Evolutionary conservation across 2,888 invertebrate species (phyloP).

Genomic region (Drosophila helvetica): DNA sequence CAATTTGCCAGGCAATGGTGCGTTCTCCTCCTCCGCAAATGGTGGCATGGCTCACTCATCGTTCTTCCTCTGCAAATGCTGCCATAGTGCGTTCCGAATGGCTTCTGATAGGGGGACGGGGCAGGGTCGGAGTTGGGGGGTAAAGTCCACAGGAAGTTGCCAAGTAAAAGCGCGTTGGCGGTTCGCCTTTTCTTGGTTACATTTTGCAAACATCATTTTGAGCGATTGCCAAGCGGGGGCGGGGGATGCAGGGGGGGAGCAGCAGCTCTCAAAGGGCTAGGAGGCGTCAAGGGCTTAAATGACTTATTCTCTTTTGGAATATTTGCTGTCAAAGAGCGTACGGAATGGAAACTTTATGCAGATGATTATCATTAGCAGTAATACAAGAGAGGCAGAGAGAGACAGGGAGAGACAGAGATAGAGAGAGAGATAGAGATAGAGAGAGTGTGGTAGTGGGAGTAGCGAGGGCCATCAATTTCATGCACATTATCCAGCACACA

Average conservation of each 20-base stretch:
- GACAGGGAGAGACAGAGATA: too few relatives aligned
- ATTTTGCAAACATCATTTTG: constrained; percentile 70
- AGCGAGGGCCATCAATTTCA: background rate
- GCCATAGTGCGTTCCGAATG: background rate
- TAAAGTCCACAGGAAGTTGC: constrained; percentile 36
- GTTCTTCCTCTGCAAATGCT: background rate
- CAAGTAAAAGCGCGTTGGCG: constrained; percentile 48
- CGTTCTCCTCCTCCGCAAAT: constrained; percentile 17
- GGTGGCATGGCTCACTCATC: too few relatives aligned
- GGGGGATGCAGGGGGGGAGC: background rate
- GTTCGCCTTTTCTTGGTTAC: constrained; percentile 52
- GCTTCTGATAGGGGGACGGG: background rate
- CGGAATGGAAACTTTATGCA: background rate
- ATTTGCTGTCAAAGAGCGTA: background rate
- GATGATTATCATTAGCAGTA: background rate
- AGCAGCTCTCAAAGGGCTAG: background rate
- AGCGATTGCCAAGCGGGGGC: constrained; percentile 58
- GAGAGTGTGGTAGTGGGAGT: background rate
- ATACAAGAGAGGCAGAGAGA: too few relatives aligned
- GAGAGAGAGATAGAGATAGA: too few relatives aligned
- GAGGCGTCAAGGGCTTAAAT: constrained; percentile 23
- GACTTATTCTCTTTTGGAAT: constrained; percentile 16
- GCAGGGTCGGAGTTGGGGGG: background rate
- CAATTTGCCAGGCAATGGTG: constrained; percentile 66
- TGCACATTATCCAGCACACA: background rate